Evolutionary conservation across 1,140 invertebrate species (phyloP), one percentile per base, ranked within the genome.

Genomic region (Dinothrombium tinctorium): DNA sequence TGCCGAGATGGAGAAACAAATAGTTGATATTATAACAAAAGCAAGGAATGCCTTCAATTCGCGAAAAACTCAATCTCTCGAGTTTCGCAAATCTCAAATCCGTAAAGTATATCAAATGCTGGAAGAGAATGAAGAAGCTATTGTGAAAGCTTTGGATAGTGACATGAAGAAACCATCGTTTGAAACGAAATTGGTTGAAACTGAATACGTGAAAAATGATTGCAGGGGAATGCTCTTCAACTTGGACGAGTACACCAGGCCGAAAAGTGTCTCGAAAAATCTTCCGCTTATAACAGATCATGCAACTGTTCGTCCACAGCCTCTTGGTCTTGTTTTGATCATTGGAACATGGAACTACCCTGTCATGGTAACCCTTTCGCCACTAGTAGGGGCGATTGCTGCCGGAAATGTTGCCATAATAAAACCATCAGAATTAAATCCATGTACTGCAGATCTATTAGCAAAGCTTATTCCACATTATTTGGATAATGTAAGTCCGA

Each of bases 81-180:
- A 38, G 2, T 64, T 80, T 64, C 69, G 86, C 40, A 65, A 70
- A 42, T 60, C 69, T 45, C 86, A 94, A 55, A 56, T 95, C 7
- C 66, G 75, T 53, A 66, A 61, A 20, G 50, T 90, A 3, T 48
- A 73, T 24, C 65, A 65, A 44, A 69, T 92, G 65, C 65, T 84
- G 46, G 68, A 77, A 45, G 84, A 92, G 51, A 75, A 86, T 56
- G 61, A 59, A 33, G 59, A 68, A 12, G 67, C 68, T 22, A 71
- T 92, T 51, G 53, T 72, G 14, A 64, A 69, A 28, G 83, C 76
- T 0, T 56, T 94, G 12, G 62, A 68, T 22, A 64, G 72, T 38
- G 89, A 94, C 59, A 65, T 94, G 47, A 60, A 69, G 44, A 80
- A 81, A 51, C 61, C 44, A 15, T 24, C 25, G 19, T 48, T 48